Base-by-base conservation (phyloP, 2,113 vertebrate genomes). In the Paradisaea rubra region DNA sequence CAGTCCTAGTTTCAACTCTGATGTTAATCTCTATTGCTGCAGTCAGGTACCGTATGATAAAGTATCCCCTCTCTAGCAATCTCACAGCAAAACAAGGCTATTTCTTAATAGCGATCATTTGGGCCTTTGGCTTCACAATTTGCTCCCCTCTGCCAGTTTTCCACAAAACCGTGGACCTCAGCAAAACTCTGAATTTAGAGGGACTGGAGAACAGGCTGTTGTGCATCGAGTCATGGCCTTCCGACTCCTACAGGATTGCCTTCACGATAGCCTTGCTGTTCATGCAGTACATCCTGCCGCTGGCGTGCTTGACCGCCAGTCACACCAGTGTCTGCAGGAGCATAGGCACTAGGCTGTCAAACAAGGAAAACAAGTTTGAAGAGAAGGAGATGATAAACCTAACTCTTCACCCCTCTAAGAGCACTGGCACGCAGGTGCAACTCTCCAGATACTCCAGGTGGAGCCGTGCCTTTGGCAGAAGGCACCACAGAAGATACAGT, bases 311-410 rank as follows among this genome's bases (percentile, higher is more conserved):
- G 61, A 98, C 98, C 0, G 95, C 97, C 45, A 98, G 98, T 68
- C 98, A 98, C 66, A 98, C 98, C n/a, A 98, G 98, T 0, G 98
- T 98, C 92, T 98, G 98, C 94, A 97, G 97, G 85, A 98, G 98
- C n/a, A 86, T 98, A 83, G 97, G 97, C 39, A 97, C 98, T 39
- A 97, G 97, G 24, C 86, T 98, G 68, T 94, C 98, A 41, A 95
- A 73, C 74, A 97, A 95, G 68, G 98, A 97, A 68, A 94, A 82
- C 49, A 98, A 95, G 71, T 94, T 97, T 3, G 98, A 98, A 95
- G 98, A 98, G 91, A 98, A 98, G 8, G 98, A 98, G 91, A 98
- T 98, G 98, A 98, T 98, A 81, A 98, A 98, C 93, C 93, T 98
- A 74, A 97, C 98, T 1, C 96, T 98, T 81, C 98, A 98, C 24